These are phyloP conservation scores for Galeruca laticollis DNA, from an alignment of 2,888 invertebrate species.

Conservation along the genomic window DNA sequence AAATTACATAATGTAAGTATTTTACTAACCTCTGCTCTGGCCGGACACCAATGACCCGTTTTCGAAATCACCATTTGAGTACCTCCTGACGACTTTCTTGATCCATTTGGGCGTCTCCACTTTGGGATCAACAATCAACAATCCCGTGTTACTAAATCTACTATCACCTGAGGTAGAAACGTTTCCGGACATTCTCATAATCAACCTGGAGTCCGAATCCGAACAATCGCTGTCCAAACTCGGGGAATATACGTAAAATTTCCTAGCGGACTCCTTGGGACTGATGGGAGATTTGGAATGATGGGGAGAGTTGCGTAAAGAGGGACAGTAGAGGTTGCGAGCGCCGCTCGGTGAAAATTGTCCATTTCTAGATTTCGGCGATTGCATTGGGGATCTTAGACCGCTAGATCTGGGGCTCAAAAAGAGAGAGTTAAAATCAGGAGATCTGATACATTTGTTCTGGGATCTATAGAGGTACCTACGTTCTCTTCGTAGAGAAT, in stretches of 20 bases:
- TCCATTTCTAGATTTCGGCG: conserved; percentile 64
- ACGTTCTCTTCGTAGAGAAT: conserved; percentile 70
- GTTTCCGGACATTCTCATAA: conserved; percentile 57
- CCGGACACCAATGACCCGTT: conserved; percentile 65
- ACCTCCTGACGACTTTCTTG: conserved; percentile 65
- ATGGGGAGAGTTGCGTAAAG: conserved; percentile 62
- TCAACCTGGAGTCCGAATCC: conserved; percentile 64
- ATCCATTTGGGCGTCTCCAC: conserved; percentile 65
- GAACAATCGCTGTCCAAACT: conserved; percentile 66
- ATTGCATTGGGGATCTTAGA: conserved; percentile 64
- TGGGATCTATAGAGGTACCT: conserved; percentile 61
- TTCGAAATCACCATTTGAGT: conserved; percentile 66
- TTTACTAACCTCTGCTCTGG: conserved; percentile 63
- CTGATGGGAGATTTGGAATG: conserved; percentile 65
- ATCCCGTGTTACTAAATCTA: conserved; percentile 55
- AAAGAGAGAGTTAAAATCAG: conserved; percentile 63
- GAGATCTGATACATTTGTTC: conserved; percentile 60
- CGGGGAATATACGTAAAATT: conserved; percentile 65
- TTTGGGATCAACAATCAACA: conserved; percentile 64
- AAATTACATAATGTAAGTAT: neutral
- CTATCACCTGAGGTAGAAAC: conserved; percentile 53
- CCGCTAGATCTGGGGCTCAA: conserved; percentile 63
- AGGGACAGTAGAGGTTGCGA: conserved; percentile 61
- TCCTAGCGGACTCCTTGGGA: conserved; percentile 62
- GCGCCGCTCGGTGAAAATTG: conserved; percentile 63